Evolutionary conservation across 2,113 vertebrate genomes (phyloP).

Genomic region (Pithys albifrons): DNA sequence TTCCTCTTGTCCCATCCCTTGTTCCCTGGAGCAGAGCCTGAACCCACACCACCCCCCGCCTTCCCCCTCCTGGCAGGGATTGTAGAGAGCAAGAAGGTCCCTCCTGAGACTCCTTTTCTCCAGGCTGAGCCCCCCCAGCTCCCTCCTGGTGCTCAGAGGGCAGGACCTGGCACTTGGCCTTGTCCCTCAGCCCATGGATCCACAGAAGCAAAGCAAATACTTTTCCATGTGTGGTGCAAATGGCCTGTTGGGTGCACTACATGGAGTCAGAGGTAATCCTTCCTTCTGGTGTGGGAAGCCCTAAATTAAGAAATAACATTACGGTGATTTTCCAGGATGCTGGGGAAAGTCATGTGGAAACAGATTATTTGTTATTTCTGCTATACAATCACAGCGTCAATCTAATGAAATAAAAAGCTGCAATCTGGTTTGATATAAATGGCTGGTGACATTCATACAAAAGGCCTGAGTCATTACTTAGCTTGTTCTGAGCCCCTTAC

Average conservation of each 20-base stretch:
- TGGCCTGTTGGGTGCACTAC: not conserved
- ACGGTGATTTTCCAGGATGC: conserved; percentile 38
- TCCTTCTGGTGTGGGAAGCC: not conserved
- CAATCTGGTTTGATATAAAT: conserved; percentile 3
- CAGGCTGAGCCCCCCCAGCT: not conserved
- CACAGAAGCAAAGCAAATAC: rapidly evolving
- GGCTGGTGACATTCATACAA: conserved; percentile 21
- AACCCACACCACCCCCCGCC: too few species aligned
- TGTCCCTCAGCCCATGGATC: not conserved
- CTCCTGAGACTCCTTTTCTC: not conserved
- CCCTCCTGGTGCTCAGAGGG: not conserved
- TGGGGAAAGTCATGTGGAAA: not conserved
- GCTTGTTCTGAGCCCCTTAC: not conserved
- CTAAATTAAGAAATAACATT: conserved; percentile 13
- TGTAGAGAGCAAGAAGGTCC: not conserved
- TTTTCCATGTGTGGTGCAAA: not conserved
- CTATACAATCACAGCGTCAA: not conserved
- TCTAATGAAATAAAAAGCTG: conserved; percentile 24
- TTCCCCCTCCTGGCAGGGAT: not conserved
- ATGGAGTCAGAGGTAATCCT: not conserved
- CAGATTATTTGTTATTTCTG: conserved; percentile 18
- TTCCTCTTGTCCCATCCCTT: not conserved
- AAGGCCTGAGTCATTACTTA: not conserved
- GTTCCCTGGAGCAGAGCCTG: not conserved
- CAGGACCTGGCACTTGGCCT: not conserved